Evolutionary conservation across 2,797 vertebrate genomes (phyloP).

Genomic region (Argentina silus): DNA sequence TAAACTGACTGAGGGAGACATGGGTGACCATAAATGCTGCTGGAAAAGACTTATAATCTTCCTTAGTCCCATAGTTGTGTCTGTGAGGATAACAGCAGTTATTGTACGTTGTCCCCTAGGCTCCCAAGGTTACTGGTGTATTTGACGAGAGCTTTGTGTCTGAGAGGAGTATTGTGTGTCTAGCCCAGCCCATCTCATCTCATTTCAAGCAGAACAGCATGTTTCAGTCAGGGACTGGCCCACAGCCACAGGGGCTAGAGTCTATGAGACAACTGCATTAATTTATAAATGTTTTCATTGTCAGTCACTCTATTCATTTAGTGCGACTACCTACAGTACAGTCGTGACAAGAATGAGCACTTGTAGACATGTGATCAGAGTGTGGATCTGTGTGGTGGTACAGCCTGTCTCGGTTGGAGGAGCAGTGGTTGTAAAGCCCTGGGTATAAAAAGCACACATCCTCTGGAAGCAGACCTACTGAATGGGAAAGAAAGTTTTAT

Average conservation of each 20-base stretch:
- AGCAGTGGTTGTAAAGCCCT: neutral
- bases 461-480: constrained; percentile 18
- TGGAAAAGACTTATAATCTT: constrained; percentile 31
- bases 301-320: too few relatives aligned
- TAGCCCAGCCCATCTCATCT: neutral
- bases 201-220: neutral
- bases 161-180: too few relatives aligned
- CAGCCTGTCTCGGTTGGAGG: neutral
- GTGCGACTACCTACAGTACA: too few relatives aligned
- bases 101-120: neutral
- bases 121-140: neutral
- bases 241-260: neutral
- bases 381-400: neutral
- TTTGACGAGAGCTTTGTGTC: neutral
- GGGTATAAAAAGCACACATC: neutral
- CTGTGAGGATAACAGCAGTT: neutral
- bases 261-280: neutral
- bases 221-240: neutral
- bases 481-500: constrained; percentile 30
- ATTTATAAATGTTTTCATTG: too few relatives aligned
- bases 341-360: too few relatives aligned
- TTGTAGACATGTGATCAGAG: neutral
- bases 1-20: neutral
- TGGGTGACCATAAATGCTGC: constrained; percentile 32
- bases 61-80: neutral